These are phyloP conservation scores for Sebastes minor DNA, from an alignment of 2,797 vertebrate genomes.

Conservation along the genomic window DNA sequence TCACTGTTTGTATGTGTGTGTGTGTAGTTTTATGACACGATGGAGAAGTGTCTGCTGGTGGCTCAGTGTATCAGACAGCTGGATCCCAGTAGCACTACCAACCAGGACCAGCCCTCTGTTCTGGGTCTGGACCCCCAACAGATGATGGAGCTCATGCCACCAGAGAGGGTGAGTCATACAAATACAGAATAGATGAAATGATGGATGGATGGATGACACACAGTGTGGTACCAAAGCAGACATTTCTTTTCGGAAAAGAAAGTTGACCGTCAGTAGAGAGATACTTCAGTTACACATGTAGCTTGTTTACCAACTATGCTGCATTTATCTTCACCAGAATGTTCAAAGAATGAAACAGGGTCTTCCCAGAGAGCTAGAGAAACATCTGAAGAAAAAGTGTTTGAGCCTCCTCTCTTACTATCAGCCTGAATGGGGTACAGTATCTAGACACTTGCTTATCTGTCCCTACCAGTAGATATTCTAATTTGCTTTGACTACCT, in stretches of 20 bases:
- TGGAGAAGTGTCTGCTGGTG: constrained; percentile 85
- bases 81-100: constrained; percentile 62
- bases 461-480: too few relatives aligned
- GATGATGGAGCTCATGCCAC: constrained; percentile 81
- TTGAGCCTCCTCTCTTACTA: constrained; percentile 82
- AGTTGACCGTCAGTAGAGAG: neutral
- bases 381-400: constrained; percentile 83
- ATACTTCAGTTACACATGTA: neutral
- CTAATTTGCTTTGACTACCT: too few relatives aligned
- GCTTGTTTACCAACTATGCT: neutral
- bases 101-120: constrained; percentile 64
- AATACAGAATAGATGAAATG: neutral
- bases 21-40: constrained; percentile 82
- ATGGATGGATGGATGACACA: neutral
- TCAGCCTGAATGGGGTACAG: constrained; percentile 84
- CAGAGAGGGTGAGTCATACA: constrained; percentile 76
- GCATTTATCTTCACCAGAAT: constrained; percentile 68
- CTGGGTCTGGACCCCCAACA: constrained; percentile 81
- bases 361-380: constrained; percentile 80
- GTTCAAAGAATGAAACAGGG: constrained; percentile 77
- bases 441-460: neutral
- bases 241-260: neutral
- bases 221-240: neutral
- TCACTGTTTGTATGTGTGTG: neutral
- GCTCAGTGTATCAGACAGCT: constrained; percentile 80